Evolutionary conservation across 2,888 invertebrate genomes (phyloP).

Genomic region (Tanaodytes sp.): DNA sequence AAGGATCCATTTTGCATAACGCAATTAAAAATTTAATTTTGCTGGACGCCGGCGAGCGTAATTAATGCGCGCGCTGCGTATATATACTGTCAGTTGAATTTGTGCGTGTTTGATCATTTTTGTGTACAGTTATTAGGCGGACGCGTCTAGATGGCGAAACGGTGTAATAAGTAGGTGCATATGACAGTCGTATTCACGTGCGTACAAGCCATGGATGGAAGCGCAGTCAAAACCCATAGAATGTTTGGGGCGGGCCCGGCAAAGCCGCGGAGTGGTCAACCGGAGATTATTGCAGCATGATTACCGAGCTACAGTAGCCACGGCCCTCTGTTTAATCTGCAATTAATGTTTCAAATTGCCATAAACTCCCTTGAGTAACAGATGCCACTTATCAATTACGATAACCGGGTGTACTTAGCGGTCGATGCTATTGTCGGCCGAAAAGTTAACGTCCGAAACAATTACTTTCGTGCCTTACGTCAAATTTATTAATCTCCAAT

Average conservation of each 20-base stretch:
- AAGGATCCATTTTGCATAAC: conserved; percentile 32
- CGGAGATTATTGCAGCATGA: conserved; percentile 71
- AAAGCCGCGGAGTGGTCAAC: conserved; percentile 66
- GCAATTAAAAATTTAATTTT: conserved; percentile 35
- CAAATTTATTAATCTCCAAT: conserved; percentile 42
- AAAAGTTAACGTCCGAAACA: conserved; percentile 46
- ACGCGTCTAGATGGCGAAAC: conserved; percentile 34
- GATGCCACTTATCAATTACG: conserved; percentile 68
- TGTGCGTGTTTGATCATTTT: conserved; percentile 40
- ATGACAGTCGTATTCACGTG: conserved; percentile 43
- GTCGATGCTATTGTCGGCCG: conserved; percentile 38
- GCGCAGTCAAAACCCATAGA: conserved; percentile 60
- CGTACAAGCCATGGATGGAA: conserved; percentile 64
- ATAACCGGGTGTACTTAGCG: conserved; percentile 59
- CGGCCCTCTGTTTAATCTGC: conserved; percentile 70
- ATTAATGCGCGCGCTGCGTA: conserved; percentile 32
- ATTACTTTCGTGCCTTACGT: conserved; percentile 29
- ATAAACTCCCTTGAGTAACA: conserved; percentile 63
- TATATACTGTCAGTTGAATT: conserved; percentile 27
- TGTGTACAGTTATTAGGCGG: conserved; percentile 31
- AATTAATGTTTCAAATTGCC: conserved; percentile 72
- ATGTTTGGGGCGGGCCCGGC: conserved; percentile 62
- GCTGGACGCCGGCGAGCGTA: conserved; percentile 17
- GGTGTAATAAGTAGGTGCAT: conserved; percentile 49
- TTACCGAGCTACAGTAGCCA: conserved; percentile 63